These are phyloP conservation scores for Anoplophora glabripennis DNA, from an alignment of 1,140 invertebrate species.

Conservation along the genomic window DNA sequence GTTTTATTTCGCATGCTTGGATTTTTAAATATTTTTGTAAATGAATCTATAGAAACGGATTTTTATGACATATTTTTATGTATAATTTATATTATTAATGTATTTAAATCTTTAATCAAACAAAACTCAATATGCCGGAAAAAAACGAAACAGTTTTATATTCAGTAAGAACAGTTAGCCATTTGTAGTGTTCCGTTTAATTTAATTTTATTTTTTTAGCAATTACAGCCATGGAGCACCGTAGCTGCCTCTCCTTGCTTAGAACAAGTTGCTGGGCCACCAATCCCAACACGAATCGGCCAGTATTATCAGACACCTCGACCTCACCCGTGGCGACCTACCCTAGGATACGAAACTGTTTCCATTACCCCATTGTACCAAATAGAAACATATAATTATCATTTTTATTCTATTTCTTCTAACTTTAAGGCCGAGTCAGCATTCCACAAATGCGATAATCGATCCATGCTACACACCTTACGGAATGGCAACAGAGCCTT, in stretches of 20 bases:
- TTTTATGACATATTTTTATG: too few species aligned
- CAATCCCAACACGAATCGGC: slow-evolving; percentile 52
- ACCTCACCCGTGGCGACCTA: slow-evolving; percentile 72
- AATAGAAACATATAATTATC: not conserved
- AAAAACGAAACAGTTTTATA: slow-evolving; percentile 10
- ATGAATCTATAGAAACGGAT: too few species aligned
- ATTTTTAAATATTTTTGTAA: too few species aligned
- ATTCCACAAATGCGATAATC: slow-evolving; percentile 66
- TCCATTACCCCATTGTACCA: slow-evolving; percentile 66
- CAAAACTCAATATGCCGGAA: slow-evolving; percentile 2
- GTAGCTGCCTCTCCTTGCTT: slow-evolving; percentile 58
- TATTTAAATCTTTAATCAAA: not conserved
- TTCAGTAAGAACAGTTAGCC: not conserved
- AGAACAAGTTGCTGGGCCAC: slow-evolving; percentile 55
- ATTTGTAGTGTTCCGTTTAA: not conserved
- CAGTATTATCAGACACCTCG: slow-evolving; percentile 58
- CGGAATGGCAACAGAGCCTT: slow-evolving; percentile 67
- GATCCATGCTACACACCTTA: slow-evolving; percentile 67
- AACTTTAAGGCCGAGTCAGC: slow-evolving; percentile 59
- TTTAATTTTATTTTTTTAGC: slow-evolving; percentile 46
- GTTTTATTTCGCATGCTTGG: too few species aligned
- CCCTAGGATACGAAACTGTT: slow-evolving; percentile 72
- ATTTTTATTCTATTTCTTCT: not conserved
- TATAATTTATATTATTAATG: too few species aligned
- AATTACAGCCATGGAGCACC: slow-evolving; percentile 64